A percentile compares a stretch with the other conserved stretches of the same genome.
Evolutionary conservation across 2,888 invertebrate genomes (phyloP).

Genomic region (Nomada goodeniana): DNA sequence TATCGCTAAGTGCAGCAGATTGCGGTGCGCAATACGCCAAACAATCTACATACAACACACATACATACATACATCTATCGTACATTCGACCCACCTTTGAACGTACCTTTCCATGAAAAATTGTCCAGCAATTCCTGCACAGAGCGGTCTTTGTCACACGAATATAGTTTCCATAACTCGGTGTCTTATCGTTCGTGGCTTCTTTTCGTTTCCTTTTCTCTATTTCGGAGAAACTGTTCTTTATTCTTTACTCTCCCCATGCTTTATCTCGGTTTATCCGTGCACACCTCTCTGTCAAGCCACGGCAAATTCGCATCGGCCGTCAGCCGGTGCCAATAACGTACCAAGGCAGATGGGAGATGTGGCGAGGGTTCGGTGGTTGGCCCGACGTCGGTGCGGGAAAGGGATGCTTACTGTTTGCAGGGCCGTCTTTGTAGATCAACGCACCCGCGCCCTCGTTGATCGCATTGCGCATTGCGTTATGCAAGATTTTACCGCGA

Average conservation of each 20-base stretch:
- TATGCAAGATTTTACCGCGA: background rate
- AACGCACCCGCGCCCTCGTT: conserved; percentile 34
- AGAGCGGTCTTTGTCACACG: background rate
- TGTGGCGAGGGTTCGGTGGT: conserved; percentile 65
- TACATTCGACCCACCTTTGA: conserved; percentile 17
- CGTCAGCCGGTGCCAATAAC: conserved; percentile 79
- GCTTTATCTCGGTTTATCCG: conserved; percentile 11
- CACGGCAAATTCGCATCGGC: conserved; percentile 76
- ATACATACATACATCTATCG: conserved; percentile 1
- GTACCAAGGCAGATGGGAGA: conserved; percentile 73
- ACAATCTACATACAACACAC: background rate
- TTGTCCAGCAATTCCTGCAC: background rate
- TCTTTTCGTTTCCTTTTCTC: conserved; percentile 15
- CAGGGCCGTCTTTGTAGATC: conserved; percentile 66
- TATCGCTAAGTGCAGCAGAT: conserved; percentile 50
- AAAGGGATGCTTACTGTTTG: conserved; percentile 70
- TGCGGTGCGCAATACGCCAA: conserved; percentile 31
- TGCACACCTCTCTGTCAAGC: conserved; percentile 63
- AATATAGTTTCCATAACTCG: background rate
- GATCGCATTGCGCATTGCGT: background rate
- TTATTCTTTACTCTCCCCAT: conserved; percentile 33
- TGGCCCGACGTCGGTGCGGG: conserved; percentile 60
- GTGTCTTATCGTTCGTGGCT: conserved; percentile 9
- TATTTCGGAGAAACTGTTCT: conserved; percentile 22
- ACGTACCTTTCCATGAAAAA: background rate